Percentiles rank a stretch among this genome's conserved stretches.
Evolutionary conservation across 2,113 vertebrate species (phyloP).

Genomic region (Microtus oregoni): DNA sequence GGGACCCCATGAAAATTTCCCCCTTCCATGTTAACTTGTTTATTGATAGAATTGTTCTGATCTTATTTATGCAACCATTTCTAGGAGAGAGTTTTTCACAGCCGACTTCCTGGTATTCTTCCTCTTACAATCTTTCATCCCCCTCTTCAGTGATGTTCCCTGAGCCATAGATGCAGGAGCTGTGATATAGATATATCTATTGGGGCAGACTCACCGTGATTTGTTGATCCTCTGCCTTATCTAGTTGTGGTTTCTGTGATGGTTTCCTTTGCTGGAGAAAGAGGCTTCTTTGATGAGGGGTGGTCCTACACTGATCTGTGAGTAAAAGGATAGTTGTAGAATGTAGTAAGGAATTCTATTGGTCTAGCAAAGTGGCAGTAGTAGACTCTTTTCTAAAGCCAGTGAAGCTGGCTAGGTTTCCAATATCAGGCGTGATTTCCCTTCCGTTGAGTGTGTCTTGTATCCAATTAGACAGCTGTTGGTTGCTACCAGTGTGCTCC

Average conservation of each 20-base stretch:
- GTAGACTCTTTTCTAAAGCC: not conserved
- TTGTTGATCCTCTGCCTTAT: not conserved
- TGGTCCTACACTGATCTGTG: not conserved
- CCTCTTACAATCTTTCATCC: not conserved
- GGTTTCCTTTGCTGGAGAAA: not conserved
- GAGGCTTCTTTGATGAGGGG: not conserved
- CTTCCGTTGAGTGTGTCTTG: not conserved
- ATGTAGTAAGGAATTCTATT: not conserved
- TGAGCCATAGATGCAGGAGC: not conserved
- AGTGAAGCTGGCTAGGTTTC: not conserved
- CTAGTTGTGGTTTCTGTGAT: not conserved
- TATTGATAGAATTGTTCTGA: not conserved
- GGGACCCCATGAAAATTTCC: not conserved
- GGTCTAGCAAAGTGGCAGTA: not conserved
- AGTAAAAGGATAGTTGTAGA: not conserved
- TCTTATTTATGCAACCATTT: not conserved
- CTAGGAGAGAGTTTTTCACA: not conserved
- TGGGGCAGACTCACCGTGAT: not conserved
- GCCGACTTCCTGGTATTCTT: not conserved
- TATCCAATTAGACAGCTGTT: not conserved
- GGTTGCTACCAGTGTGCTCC: not conserved
- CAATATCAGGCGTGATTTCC: not conserved
- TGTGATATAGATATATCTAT: not conserved
- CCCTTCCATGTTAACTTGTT: not conserved
- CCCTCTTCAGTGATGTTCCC: not conserved